phyloP scores from a whole-genome alignment of 1,140 invertebrate species.

The Drosophila asahinai region DNA sequence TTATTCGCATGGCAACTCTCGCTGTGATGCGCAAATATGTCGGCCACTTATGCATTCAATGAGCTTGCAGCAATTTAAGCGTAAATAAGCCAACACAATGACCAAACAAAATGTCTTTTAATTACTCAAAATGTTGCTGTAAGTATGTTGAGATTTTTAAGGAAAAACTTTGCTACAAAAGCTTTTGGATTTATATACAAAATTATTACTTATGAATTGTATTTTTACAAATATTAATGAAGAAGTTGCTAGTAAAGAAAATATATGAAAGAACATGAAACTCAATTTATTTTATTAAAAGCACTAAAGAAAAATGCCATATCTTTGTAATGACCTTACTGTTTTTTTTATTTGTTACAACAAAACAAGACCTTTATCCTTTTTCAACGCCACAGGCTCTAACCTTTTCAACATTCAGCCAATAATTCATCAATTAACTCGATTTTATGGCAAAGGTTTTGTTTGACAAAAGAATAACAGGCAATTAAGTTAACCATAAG shows the following conservation, averaged over 20 bases:
- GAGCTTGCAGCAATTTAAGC: slow-evolving; percentile 54
- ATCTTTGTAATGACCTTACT: not conserved
- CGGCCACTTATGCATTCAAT: slow-evolving; percentile 63
- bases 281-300: not conserved
- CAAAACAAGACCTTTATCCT: not conserved
- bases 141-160: not conserved
- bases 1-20: slow-evolving; percentile 31
- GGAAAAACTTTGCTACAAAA: not conserved
- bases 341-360: not conserved
- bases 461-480: slow-evolving; percentile 49
- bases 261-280: not conserved
- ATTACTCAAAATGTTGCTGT: not conserved
- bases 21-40: slow-evolving; percentile 51
- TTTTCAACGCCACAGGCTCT: not conserved
- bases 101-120: not conserved
- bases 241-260: too few relatives aligned
- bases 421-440: slow-evolving; percentile 37
- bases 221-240: too few relatives aligned
- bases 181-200: not conserved
- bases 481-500: slow-evolving; percentile 57
- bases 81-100: slow-evolving; percentile 46
- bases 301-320: not conserved
- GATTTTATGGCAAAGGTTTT: slow-evolving; percentile 20
- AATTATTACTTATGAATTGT: slow-evolving; percentile 8
- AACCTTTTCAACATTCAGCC: not conserved